Conservation (phyloP, 2,888 invertebrate species). For the Podotricha telesiphe region DNA sequence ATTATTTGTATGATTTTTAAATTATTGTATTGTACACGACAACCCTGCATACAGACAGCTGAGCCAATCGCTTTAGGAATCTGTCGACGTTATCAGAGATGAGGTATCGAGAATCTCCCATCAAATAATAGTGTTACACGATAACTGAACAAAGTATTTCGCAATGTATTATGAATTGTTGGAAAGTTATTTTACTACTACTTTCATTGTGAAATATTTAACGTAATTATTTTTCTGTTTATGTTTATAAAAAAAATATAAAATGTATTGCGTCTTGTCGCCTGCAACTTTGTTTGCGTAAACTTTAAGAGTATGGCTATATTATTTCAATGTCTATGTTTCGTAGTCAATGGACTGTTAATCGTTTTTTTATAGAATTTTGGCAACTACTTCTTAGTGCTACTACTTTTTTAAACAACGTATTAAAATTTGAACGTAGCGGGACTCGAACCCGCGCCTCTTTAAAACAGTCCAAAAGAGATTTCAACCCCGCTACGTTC, state of each 20-base stretch:
- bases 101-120: slow-evolving; percentile 53
- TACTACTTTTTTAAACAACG: no score
- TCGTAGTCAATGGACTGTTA: no score
- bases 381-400: no score
- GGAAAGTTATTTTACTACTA: background rate
- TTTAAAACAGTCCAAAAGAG: no score
- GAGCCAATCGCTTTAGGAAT: slow-evolving; percentile 61
- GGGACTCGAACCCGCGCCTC: no score
- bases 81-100: slow-evolving; percentile 54
- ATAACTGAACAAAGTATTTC: slow-evolving; percentile 41
- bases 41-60: slow-evolving; percentile 41
- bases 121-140: slow-evolving; percentile 48
- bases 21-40: slow-evolving; percentile 2
- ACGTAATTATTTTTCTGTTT: background rate
- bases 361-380: no score
- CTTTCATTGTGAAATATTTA: background rate
- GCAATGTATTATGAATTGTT: slow-evolving; percentile 27
- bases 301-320: no score
- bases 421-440: no score
- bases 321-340: no score
- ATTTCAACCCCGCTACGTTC: no score
- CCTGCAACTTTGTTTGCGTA: no score
- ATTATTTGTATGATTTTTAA: background rate
- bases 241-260: no score
- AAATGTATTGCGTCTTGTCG: background rate